Percentiles rank a stretch among this genome's conserved stretches.
Evolutionary conservation across 2,113 vertebrate species (phyloP).

Genomic region (Neofelis nebulosa): DNA sequence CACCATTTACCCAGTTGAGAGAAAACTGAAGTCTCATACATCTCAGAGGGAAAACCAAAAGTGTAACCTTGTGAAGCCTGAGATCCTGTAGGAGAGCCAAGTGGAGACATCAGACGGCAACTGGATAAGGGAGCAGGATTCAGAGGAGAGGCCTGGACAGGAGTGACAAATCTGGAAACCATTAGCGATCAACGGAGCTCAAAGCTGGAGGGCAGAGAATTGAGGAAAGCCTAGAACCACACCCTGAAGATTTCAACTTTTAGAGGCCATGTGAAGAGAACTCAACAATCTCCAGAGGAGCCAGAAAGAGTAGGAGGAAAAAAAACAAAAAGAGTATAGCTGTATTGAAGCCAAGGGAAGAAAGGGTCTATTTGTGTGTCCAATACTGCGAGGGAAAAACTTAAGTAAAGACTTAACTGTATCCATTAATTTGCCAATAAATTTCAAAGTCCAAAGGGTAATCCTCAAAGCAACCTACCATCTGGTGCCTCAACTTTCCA

Average conservation of each 20-base stretch:
- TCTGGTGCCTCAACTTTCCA: neutral
- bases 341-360: neutral
- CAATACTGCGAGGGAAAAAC: neutral
- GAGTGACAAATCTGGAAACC: neutral
- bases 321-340: neutral
- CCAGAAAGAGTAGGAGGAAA: neutral
- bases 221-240: neutral
- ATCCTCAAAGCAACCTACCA: neutral
- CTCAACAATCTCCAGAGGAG: neutral
- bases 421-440: neutral
- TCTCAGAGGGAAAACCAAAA: neutral
- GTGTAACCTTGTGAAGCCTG: neutral
- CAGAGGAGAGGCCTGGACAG: neutral
- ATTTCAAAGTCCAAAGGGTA: neutral
- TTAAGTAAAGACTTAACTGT: neutral
- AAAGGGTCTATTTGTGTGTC: neutral
- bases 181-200: fast-evolving
- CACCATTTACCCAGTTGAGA: fast-evolving
- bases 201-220: neutral
- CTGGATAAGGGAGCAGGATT: neutral
- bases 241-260: neutral
- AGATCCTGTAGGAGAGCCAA: neutral
- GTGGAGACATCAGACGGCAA: neutral
- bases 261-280: neutral
- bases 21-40: neutral